These are phyloP conservation scores for Cuculus canorus DNA, from an alignment of 2,797 vertebrate genomes.

Conservation along the genomic window DNA sequence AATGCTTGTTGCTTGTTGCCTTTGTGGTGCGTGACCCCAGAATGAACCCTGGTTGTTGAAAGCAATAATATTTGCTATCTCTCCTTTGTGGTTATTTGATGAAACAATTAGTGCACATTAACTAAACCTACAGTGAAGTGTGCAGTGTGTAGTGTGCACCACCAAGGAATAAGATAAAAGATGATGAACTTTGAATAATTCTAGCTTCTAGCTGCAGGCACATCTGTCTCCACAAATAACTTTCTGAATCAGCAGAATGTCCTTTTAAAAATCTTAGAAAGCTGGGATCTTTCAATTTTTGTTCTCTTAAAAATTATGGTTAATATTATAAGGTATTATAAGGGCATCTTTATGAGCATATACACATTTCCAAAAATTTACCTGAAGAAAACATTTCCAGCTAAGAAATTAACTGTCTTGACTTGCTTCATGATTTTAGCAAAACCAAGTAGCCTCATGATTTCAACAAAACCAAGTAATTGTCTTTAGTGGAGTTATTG, in stretches of 20 bases:
- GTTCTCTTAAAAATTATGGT: neutral
- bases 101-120: constrained; percentile 24
- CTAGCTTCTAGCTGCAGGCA: neutral
- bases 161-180: constrained; percentile 27
- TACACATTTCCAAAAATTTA: neutral
- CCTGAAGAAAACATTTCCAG: neutral
- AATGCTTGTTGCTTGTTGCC: neutral
- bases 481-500: neutral
- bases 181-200: constrained; percentile 25
- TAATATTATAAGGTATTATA: neutral
- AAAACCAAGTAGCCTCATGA: neutral
- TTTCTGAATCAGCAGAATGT: constrained; percentile 20
- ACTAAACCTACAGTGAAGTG: neutral
- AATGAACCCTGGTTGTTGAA: constrained; percentile 22
- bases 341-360: neutral
- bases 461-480: neutral
- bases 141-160: neutral
- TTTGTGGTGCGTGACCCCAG: neutral
- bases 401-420: constrained; percentile 9
- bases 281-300: neutral
- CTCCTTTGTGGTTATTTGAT: constrained; percentile 17
- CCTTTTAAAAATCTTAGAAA: neutral
- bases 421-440: constrained; percentile 7
- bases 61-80: constrained; percentile 15
- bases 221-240: neutral